phyloP scores from a whole-genome alignment of 2,113 vertebrate species.

The Tupaia tana region DNA sequence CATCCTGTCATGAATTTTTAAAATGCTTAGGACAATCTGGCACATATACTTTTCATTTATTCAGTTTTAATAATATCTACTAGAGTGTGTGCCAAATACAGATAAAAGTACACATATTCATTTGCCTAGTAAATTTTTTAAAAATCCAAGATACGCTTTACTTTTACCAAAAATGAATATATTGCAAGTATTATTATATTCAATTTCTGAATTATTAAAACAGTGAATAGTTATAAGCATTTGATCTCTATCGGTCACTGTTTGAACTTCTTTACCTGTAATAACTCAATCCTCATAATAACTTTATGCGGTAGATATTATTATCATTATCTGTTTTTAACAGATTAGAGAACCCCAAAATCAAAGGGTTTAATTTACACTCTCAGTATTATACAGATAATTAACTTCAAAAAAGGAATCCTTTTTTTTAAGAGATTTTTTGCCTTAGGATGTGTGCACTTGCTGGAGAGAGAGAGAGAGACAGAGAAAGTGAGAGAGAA shows the following conservation, averaged over 20 bases:
- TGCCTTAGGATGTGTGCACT: no score
- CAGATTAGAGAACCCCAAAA: not conserved
- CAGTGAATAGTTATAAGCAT: not conserved
- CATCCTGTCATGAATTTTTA: not conserved
- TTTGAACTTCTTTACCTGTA: not conserved
- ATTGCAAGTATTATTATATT: not conserved
- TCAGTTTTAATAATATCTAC: not conserved
- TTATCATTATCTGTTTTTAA: not conserved
- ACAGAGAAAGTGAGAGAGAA: no score
- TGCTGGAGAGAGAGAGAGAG: no score
- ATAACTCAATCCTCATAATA: not conserved
- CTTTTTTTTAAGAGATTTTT: no score
- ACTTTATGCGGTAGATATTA: not conserved
- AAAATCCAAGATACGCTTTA: not conserved
- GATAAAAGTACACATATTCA: not conserved
- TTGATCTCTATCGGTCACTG: not conserved
- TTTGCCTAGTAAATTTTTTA: not conserved
- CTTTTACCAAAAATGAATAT: not conserved
- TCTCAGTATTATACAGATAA: not conserved
- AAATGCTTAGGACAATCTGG: constrained; percentile 28
- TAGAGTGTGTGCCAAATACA: not conserved
- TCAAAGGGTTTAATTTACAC: not conserved
- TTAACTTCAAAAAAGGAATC: not conserved
- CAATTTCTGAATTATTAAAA: not conserved
- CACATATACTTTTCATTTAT: constrained; percentile 13